Evolutionary conservation across 2,888 invertebrate genomes (phyloP).

Genomic region (Danaus chrysippus): DNA sequence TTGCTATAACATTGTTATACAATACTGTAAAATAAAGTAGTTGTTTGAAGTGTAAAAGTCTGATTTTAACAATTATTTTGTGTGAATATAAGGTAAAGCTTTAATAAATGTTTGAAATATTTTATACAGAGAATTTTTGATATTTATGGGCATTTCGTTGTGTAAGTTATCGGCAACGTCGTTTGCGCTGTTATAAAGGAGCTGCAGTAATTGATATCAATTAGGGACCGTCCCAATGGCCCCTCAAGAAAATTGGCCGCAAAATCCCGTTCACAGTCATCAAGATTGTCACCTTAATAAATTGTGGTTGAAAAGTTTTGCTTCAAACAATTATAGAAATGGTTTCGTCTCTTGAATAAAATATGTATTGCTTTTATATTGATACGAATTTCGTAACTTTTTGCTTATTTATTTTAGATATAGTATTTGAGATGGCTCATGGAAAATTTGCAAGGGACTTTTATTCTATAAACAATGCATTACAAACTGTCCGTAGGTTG

Average conservation of each 20-base stretch:
- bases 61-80: too few species aligned
- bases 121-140: neutral
- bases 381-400: too few species aligned
- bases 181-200: constrained; percentile 2
- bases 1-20: too few species aligned
- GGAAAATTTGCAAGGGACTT: too few species aligned
- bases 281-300: constrained; percentile 49
- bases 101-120: neutral
- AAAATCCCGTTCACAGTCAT: constrained; percentile 44
- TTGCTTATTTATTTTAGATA: too few species aligned
- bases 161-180: neutral
- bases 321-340: constrained; percentile 4
- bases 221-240: constrained; percentile 57
- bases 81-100: neutral
- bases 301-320: constrained; percentile 43
- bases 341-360: neutral
- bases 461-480: neutral
- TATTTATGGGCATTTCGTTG: neutral
- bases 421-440: too few species aligned
- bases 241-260: constrained; percentile 47
- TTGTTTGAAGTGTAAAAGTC: too few species aligned
- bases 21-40: too few species aligned
- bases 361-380: too few species aligned
- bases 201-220: constrained; percentile 64
- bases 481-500: neutral